Evolutionary conservation across 2,113 vertebrate species (phyloP), one percentile per base, ranked within the genome.

Genomic region (Hiodon alosoides): DNA sequence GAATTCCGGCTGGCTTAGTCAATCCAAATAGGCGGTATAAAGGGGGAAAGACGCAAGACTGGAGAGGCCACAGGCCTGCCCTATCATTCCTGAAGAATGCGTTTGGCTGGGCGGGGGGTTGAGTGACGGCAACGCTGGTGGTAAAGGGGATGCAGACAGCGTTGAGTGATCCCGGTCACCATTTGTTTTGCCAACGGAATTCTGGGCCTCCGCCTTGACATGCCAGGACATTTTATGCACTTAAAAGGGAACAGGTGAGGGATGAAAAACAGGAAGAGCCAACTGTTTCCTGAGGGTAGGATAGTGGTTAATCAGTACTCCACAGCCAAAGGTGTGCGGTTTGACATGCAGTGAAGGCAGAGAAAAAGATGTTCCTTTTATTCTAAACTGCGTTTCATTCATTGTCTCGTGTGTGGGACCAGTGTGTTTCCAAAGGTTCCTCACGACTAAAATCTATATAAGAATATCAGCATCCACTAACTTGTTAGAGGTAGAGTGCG

Each of bases 1-100:
- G 85, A 82, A 88, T 88, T 88, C 82, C 79, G 84, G 75, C 58
- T 71, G 79, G 82, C 81, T 89, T 85, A 87, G 79, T 87, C 68
- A 64, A 17, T 17, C 53, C 17, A 16, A 4, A 17, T 72, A 31
- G 59, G 10, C 48, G n/a, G 57, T 48, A 48, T 65, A 58, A 67
- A 62, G 17, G 75, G 65, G 53, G 65, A 59, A 31, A 50, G 51
- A 53, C 60, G 3, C 67, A 50, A 67, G 51, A 66, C 70, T 72
- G 69, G 7, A 31, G 73, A 46, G 67, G 10, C 55, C 60, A 48
- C 57, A 69, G 80, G 78, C 83, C 72, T 79, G 82, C 54, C 13
- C 54, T 72, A 58, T 72, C 70, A 58, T 72, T 69, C 4, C 47
- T 48, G 48, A 69, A 69, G 70, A 72, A 72, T 59, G 55, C 11